Evolutionary conservation across 1,140 invertebrate genomes (phyloP).

Genomic region (Bombus superbus): DNA sequence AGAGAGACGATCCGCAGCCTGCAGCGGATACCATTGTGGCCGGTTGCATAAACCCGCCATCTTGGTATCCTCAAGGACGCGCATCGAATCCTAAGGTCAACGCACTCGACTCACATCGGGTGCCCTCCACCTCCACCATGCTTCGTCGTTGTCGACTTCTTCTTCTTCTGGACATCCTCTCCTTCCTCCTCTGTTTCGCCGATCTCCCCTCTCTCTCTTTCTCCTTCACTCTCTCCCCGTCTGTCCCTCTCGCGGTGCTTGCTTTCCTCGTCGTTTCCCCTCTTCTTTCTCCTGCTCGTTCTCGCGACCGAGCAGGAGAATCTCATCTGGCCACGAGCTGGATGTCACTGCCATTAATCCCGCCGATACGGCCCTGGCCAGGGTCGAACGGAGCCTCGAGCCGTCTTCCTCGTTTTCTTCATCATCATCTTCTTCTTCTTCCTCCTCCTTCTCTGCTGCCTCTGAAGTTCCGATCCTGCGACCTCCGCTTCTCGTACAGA

Average conservation of each 20-base stretch:
- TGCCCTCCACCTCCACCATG: constrained; percentile 61
- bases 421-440: constrained; percentile 42
- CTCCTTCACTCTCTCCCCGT: constrained; percentile 30
- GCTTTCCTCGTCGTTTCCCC: constrained; percentile 29
- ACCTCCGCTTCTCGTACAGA: constrained; percentile 59
- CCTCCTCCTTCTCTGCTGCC: constrained; percentile 56
- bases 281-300: constrained; percentile 45
- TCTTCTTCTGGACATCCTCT: constrained; percentile 34
- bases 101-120: constrained; percentile 74
- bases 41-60: constrained; percentile 80
- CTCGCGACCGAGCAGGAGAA: constrained; percentile 58
- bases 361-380: constrained; percentile 69
- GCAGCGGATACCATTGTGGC: constrained; percentile 74
- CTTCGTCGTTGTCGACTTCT: constrained; percentile 64
- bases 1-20: constrained; percentile 41
- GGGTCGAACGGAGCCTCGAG: constrained; percentile 60
- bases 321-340: constrained; percentile 73
- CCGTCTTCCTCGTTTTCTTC: constrained; percentile 66
- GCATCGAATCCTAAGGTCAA: constrained; percentile 79
- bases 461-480: constrained; percentile 59
- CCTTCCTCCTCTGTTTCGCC: constrained; percentile 45
- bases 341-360: constrained; percentile 80
- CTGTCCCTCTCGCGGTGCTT: constrained; percentile 1
- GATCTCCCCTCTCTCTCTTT: constrained; percentile 12
- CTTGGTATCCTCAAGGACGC: constrained; percentile 80